Percentiles rank a stretch among this genome's conserved stretches.
These are phyloP conservation scores for Macrosteles quadrilineatus DNA, from an alignment of 1,140 invertebrate genomes.

Conservation along the genomic window DNA sequence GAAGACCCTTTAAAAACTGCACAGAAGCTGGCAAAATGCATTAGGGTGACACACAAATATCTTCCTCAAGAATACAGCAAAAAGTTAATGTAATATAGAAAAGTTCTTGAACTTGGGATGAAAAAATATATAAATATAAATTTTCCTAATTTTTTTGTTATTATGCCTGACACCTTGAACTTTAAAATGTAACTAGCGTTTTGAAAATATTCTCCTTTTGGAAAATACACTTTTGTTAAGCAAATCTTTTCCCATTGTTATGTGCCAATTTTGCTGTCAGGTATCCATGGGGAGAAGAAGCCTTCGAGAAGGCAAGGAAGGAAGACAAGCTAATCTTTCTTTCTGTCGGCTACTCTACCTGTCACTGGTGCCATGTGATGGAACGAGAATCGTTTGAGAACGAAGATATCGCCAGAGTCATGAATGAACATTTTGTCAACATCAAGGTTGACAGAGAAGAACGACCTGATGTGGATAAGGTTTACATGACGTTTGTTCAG, in stretches of 20 bases:
- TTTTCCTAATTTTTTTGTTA: slow-evolving; percentile 20
- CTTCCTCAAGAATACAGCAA: too few relatives aligned
- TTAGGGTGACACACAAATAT: too few relatives aligned
- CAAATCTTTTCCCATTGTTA: slow-evolving; percentile 12
- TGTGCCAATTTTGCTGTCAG: slow-evolving; percentile 42
- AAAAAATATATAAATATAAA: background rate
- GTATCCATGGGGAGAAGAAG: slow-evolving; percentile 91
- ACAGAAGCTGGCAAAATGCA: too few relatives aligned
- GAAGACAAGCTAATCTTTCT: slow-evolving; percentile 92
- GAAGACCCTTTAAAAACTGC: too few relatives aligned
- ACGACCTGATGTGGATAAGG: slow-evolving; percentile 88
- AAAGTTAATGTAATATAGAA: too few relatives aligned
- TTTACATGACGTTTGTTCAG: slow-evolving; percentile 93
- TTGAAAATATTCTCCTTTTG: background rate
- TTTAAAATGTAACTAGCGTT: slow-evolving; percentile 11
- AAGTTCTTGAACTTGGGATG: too few relatives aligned
- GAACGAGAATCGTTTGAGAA: slow-evolving; percentile 92
- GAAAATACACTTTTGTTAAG: slow-evolving; percentile 11
- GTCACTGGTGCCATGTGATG: slow-evolving; percentile 98
- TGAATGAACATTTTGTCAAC: slow-evolving; percentile 88
- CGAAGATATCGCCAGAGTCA: slow-evolving; percentile 74
- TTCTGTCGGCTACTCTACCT: slow-evolving; percentile 94
- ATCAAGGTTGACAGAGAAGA: slow-evolving; percentile 96
- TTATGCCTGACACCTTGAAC: background rate
- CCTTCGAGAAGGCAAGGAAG: slow-evolving; percentile 75